Conservation (phyloP, 2,113 vertebrate genomes). For the Asarcornis scutulata region DNA sequence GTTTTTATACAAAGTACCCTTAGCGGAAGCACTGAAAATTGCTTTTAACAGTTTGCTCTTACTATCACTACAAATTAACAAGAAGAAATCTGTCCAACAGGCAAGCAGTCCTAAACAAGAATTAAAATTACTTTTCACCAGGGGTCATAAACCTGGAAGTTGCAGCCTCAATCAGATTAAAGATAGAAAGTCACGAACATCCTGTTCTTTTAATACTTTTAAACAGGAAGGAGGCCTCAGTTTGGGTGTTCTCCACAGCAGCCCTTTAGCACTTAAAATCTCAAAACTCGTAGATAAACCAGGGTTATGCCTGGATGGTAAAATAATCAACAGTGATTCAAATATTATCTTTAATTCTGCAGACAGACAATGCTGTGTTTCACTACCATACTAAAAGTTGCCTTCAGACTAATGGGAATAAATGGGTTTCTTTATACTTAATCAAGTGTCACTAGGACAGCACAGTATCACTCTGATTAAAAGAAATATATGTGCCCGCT, state of each 20-base stretch:
- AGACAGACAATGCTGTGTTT: background rate
- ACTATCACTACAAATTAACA: slow-evolving; percentile 54
- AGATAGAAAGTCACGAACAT: slow-evolving; percentile 11
- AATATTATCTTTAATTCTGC: background rate
- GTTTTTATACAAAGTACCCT: slow-evolving; percentile 62
- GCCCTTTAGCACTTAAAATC: background rate
- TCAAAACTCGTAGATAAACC: background rate
- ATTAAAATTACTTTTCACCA: slow-evolving; percentile 55
- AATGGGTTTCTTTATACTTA: background rate
- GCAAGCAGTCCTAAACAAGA: slow-evolving; percentile 41
- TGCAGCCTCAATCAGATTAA: background rate
- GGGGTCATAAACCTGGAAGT: slow-evolving; percentile 45
- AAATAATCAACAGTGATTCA: background rate
- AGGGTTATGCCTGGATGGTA: background rate
- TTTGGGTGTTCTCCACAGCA: background rate
- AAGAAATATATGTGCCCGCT: background rate
- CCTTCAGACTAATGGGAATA: background rate
- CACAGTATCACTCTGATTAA: background rate
- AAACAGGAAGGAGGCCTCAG: slow-evolving; percentile 13
- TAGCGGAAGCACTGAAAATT: slow-evolving; percentile 51
- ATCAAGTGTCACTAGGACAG: background rate
- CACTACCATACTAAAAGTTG: background rate
- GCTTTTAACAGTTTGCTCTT: slow-evolving; percentile 55
- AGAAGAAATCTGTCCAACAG: slow-evolving; percentile 47
- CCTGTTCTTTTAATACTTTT: slow-evolving; percentile 14